A percentile compares a stretch with the other conserved stretches of the same genome.
These are phyloP conservation scores for Eidolon helvum DNA, from an alignment of 2,113 vertebrate genomes.

Conservation along the genomic window DNA sequence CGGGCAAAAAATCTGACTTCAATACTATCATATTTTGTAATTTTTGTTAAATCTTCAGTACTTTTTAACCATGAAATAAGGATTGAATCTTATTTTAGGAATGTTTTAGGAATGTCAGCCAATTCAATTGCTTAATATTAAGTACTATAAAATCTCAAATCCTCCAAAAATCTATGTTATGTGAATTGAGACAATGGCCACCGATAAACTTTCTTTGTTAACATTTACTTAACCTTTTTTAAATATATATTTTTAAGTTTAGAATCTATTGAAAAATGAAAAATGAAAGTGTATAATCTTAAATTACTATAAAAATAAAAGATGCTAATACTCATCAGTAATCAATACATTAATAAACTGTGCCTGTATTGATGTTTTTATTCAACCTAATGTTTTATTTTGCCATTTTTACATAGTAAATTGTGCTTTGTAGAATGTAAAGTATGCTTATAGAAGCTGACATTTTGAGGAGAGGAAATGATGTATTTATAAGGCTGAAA, in stretches of 20 bases:
- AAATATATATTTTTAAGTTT: neutral
- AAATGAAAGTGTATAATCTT: neutral
- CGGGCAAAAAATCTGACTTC: neutral
- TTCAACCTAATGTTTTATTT: neutral
- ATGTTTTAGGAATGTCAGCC: neutral
- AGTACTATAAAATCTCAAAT: neutral
- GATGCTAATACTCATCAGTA: neutral
- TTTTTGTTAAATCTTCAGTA: neutral
- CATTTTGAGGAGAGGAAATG: neutral
- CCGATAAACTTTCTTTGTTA: neutral
- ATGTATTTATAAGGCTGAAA: constrained; percentile 5
- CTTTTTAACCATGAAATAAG: neutral
- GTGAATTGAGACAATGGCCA: neutral
- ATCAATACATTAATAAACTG: neutral
- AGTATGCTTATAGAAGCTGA: neutral
- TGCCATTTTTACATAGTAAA: neutral
- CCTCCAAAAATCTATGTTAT: neutral
- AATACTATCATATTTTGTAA: neutral
- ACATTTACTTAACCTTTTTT: neutral
- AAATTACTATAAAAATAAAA: neutral
- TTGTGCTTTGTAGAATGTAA: neutral
- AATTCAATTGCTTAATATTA: neutral
- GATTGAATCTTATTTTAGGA: neutral
- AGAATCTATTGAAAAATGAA: neutral
- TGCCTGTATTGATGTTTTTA: neutral